phyloP scores from a whole-genome alignment of 2,113 vertebrate species.

The Chunga burmeisteri region DNA sequence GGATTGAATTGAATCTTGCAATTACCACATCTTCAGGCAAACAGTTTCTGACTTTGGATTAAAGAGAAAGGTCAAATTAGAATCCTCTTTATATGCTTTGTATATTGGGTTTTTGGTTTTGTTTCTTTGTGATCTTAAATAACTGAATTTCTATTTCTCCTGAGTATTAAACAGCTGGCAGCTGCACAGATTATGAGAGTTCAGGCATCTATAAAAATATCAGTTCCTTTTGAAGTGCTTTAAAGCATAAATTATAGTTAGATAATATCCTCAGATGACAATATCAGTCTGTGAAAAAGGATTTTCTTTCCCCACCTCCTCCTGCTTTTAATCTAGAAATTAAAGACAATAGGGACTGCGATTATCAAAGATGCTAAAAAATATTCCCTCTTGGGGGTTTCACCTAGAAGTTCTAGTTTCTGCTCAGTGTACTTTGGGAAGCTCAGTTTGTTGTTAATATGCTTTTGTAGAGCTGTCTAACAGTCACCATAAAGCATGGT shows the following conservation, averaged over 20 bases:
- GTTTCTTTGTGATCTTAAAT: constrained; percentile 17
- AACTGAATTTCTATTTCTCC: constrained; percentile 18
- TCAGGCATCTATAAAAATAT: constrained; percentile 37
- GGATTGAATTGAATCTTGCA: neutral
- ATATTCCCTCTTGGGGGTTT: neutral
- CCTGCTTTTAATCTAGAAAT: constrained; percentile 14
- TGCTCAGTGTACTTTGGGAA: neutral
- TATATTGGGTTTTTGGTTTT: neutral
- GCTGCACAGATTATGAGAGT: constrained; percentile 17
- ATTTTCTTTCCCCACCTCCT: constrained; percentile 1
- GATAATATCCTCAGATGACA: constrained; percentile 24
- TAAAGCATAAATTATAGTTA: constrained; percentile 15
- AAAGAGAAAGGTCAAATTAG: constrained; percentile 43
- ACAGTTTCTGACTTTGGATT: constrained; percentile 17
- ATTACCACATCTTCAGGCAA: neutral
- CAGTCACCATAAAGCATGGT: neutral
- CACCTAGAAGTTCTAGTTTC: neutral
- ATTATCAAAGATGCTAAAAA: neutral
- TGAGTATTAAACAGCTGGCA: constrained; percentile 37
- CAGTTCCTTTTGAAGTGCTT: constrained; percentile 26
- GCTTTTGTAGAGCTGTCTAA: neutral
- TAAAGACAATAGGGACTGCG: neutral
- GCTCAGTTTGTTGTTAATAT: neutral
- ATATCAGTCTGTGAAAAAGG: neutral
- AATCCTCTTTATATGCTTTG: neutral